Evolutionary conservation across 2,888 invertebrate species (phyloP).

Genomic region (Zhuqinia jingwanae): DNA sequence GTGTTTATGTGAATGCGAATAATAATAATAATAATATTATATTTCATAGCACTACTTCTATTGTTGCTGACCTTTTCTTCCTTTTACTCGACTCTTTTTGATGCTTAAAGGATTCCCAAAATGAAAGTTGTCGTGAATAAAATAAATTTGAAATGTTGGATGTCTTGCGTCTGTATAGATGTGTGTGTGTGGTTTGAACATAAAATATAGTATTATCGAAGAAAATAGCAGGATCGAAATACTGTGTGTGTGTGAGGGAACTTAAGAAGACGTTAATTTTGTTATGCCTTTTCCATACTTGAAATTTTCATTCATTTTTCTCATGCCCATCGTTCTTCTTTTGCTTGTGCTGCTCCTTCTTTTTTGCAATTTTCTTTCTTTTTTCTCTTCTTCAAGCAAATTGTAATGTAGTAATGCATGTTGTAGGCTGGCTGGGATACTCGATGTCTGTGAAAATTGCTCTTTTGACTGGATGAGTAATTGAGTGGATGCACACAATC

Average conservation of each 20-base stretch:
- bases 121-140: slow-evolving; percentile 42
- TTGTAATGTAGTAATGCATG: slow-evolving; percentile 1
- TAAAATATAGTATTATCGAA: slow-evolving; percentile 2
- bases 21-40: slow-evolving; percentile 13
- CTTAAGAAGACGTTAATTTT: slow-evolving; percentile 10
- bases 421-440: slow-evolving; percentile 7
- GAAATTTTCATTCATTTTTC: slow-evolving; percentile 53
- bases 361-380: slow-evolving; percentile 43
- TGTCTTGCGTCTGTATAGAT: background rate
- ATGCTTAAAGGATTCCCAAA: slow-evolving; percentile 38
- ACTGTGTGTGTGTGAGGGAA: too few species aligned
- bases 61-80: background rate
- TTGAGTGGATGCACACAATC: slow-evolving; percentile 71
- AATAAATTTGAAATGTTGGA: background rate
- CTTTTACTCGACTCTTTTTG: slow-evolving; percentile 13
- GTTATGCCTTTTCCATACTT: slow-evolving; percentile 49
- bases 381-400: slow-evolving; percentile 15
- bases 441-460: slow-evolving; percentile 63
- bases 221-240: slow-evolving; percentile 14
- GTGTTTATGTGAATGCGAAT: too few species aligned
- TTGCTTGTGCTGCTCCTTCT: background rate
- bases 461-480: slow-evolving; percentile 72
- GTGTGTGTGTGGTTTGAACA: slow-evolving; percentile 5
- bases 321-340: slow-evolving; percentile 6
- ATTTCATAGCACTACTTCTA: too few species aligned